phyloP scores from a whole-genome alignment of 2,888 invertebrate genomes.

The Rhynchonema sp. region DNA sequence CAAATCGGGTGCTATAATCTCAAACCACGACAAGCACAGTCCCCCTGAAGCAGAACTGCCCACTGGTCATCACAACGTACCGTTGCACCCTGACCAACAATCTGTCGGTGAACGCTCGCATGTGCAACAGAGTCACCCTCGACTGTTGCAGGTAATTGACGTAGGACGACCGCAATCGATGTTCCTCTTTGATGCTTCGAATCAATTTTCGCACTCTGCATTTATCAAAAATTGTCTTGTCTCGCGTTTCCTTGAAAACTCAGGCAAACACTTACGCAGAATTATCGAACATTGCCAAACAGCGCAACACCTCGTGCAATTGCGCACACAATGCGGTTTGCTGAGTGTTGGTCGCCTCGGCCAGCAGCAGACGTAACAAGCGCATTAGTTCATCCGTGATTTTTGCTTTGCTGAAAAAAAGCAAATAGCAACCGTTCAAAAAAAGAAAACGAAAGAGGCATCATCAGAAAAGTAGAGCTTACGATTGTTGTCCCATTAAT shows the following conservation, averaged over 20 bases:
- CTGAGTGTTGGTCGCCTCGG: conserved; percentile 59
- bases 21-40: too few species aligned
- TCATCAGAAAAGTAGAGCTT: too few species aligned
- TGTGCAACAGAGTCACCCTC: conserved; percentile 55
- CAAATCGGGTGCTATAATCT: too few species aligned
- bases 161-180: conserved; percentile 54
- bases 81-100: conserved; percentile 32
- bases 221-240: not conserved
- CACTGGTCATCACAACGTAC: conserved; percentile 18
- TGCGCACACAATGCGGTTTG: conserved; percentile 56
- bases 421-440: too few species aligned
- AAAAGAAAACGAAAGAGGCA: too few species aligned
- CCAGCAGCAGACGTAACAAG: conserved; percentile 36
- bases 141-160: conserved; percentile 59
- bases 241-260: too few species aligned
- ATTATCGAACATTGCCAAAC: conserved; percentile 50
- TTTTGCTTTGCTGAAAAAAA: not conserved
- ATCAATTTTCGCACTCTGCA: conserved; percentile 51
- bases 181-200: conserved; percentile 52
- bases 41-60: too few species aligned
- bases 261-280: conserved; percentile 31
- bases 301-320: conserved; percentile 56
- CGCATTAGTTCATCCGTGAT: conserved; percentile 19
- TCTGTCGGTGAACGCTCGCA: conserved; percentile 50
- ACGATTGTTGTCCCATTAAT: too few species aligned